Percentiles rank a stretch among this genome's conserved stretches.
Evolutionary conservation across 1,140 invertebrate genomes (phyloP).

Genomic region (Vanessa atalanta): DNA sequence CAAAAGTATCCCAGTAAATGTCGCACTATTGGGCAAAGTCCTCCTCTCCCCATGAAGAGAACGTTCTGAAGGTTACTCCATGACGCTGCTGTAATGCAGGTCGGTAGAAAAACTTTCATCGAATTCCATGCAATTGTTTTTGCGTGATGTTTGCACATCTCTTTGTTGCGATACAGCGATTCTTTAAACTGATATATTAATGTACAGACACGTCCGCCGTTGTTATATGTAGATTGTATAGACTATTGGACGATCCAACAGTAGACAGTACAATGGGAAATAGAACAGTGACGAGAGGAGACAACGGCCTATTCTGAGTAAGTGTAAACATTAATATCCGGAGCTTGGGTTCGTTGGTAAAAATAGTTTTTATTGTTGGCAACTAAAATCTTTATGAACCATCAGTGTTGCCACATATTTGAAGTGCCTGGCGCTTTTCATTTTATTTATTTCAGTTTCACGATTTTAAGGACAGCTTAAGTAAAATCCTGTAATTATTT

Average conservation of each 20-base stretch:
- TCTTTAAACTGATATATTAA: no score
- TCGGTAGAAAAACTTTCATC: no score
- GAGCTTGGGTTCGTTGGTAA: not conserved
- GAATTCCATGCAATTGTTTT: no score
- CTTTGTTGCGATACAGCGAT: no score
- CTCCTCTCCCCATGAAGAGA: no score
- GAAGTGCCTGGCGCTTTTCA: not conserved
- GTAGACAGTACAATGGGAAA: conserved; percentile 1
- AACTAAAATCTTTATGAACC: conserved; percentile 10
- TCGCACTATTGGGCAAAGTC: no score
- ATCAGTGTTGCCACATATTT: conserved; percentile 6
- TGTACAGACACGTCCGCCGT: not conserved
- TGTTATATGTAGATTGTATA: not conserved
- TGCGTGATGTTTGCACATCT: no score
- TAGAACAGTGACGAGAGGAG: conserved; percentile 7
- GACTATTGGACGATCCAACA: no score
- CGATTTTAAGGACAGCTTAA: not conserved
- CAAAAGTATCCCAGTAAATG: no score
- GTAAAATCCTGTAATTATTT: not conserved
- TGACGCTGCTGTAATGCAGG: no score
- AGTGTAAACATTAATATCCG: conserved; percentile 30
- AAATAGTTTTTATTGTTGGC: conserved; percentile 32
- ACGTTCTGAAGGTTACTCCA: no score
- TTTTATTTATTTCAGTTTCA: not conserved
- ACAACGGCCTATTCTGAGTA: conserved; percentile 13